Conservation (phyloP, 2,888 invertebrate genomes). For the Arctia plantaginis region DNA sequence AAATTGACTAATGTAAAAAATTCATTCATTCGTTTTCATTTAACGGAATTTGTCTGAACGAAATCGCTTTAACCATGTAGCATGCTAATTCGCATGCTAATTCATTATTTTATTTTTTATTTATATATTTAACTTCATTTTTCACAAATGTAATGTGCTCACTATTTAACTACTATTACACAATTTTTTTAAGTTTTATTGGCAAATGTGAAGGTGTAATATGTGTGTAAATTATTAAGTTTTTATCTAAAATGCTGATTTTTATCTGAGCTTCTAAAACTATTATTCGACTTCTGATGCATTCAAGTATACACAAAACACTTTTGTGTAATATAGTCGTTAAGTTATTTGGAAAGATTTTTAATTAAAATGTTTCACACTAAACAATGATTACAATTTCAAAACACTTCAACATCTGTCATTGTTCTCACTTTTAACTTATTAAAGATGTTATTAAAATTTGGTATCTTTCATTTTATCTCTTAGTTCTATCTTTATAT, state of each 20-base stretch:
- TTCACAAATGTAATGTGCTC: background rate
- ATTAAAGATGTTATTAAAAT: constrained; percentile 37
- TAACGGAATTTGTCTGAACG: background rate
- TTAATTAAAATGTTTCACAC: constrained; percentile 1
- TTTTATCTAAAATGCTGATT: background rate
- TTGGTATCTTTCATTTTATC: constrained; percentile 40
- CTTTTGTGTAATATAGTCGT: background rate
- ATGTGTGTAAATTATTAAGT: background rate
- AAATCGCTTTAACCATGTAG: background rate
- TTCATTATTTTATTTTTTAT: no score
- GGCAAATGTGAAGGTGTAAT: background rate
- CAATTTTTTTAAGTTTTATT: background rate
- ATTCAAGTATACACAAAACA: background rate
- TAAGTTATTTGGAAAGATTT: background rate
- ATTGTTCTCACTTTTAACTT: constrained; percentile 19
- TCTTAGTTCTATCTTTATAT: constrained; percentile 42
- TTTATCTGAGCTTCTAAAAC: background rate
- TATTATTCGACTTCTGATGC: background rate
- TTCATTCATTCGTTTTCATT: background rate
- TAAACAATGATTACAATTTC: background rate
- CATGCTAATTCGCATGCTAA: background rate
- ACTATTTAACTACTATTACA: background rate
- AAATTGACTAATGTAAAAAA: no score
- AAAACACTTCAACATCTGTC: background rate
- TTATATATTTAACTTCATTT: background rate